Evolutionary conservation across 2,797 vertebrate species (phyloP).

Genomic region (Bradypodion ventrale): DNA sequence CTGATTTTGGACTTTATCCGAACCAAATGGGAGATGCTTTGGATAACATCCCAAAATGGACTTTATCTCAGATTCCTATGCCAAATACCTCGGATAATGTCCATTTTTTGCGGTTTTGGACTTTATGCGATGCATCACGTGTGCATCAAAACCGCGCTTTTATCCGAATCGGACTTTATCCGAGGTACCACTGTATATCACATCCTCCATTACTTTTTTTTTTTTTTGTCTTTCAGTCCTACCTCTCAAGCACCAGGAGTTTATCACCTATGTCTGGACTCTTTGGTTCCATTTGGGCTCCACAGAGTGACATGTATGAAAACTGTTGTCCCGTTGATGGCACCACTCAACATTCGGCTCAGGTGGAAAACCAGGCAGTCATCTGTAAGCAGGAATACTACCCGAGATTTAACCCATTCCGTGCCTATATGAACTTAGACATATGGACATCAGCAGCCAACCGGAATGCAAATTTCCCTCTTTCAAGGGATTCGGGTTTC

Average conservation of each 20-base stretch:
- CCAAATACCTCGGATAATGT: too few species aligned
- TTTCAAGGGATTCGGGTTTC: constrained; percentile 95
- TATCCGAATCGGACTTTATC: too few species aligned
- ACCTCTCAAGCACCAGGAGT: constrained; percentile 95
- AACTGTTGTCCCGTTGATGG: constrained; percentile 84
- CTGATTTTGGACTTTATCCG: too few species aligned
- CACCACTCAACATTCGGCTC: constrained; percentile 82
- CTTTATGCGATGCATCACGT: too few species aligned
- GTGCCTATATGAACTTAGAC: constrained; percentile 98
- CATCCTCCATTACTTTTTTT: constrained; percentile 8
- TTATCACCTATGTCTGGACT: constrained; percentile 98
- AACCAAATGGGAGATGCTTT: too few species aligned
- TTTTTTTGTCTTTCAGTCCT: constrained; percentile 81
- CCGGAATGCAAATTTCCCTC: constrained; percentile 90
- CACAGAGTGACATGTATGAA: constrained; percentile 91
- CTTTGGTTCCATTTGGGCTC: constrained; percentile 99
- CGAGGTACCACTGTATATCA: too few species aligned
- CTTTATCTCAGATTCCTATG: too few species aligned
- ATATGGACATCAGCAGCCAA: constrained; percentile 95
- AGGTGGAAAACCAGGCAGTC: constrained; percentile 83
- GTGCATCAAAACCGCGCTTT: too few species aligned
- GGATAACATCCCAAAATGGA: too few species aligned
- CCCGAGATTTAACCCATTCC: constrained; percentile 93
- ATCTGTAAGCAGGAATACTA: constrained; percentile 87
- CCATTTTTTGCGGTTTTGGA: too few species aligned